phyloP scores from a whole-genome alignment of 2,888 invertebrate genomes.

The Sesia apiformis region DNA sequence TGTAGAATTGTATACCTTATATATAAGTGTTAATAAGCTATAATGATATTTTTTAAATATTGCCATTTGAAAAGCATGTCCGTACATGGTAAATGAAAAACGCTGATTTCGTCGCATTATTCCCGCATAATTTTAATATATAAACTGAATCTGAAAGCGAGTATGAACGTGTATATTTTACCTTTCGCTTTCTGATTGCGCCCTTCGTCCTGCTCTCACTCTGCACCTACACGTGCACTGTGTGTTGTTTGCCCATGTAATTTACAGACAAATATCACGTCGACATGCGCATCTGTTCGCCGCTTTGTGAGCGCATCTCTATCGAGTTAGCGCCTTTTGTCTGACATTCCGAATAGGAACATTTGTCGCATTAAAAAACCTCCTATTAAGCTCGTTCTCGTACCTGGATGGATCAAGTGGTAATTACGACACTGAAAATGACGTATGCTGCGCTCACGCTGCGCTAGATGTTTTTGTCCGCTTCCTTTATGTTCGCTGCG shows the following conservation, averaged over 20 bases:
- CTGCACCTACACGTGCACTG: constrained; percentile 13
- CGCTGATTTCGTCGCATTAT: too few species aligned
- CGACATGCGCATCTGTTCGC: constrained; percentile 57
- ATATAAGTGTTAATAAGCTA: too few species aligned
- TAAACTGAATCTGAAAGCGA: too few species aligned
- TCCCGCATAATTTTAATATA: too few species aligned
- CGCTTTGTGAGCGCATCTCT: constrained; percentile 49
- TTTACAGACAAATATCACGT: constrained; percentile 65
- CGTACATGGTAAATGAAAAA: too few species aligned
- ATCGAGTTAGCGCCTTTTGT: constrained; percentile 60
- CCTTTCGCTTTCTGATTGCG: neutral
- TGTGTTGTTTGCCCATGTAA: constrained; percentile 61
- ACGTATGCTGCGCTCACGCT: too few species aligned
- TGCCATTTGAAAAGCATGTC: too few species aligned
- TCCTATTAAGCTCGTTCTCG: constrained; percentile 34
- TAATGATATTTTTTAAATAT: too few species aligned
- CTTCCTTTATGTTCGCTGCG: too few species aligned
- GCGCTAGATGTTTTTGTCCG: too few species aligned
- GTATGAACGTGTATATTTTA: neutral
- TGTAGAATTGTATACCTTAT: too few species aligned
- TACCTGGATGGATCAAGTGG: constrained; percentile 33
- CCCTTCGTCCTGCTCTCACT: neutral
- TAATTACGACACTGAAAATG: constrained; percentile 27
- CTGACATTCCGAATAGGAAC: constrained; percentile 37
- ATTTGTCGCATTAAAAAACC: constrained; percentile 49